phyloP scores from a whole-genome alignment of 2,113 vertebrate genomes.

The Athene cunicularia region DNA sequence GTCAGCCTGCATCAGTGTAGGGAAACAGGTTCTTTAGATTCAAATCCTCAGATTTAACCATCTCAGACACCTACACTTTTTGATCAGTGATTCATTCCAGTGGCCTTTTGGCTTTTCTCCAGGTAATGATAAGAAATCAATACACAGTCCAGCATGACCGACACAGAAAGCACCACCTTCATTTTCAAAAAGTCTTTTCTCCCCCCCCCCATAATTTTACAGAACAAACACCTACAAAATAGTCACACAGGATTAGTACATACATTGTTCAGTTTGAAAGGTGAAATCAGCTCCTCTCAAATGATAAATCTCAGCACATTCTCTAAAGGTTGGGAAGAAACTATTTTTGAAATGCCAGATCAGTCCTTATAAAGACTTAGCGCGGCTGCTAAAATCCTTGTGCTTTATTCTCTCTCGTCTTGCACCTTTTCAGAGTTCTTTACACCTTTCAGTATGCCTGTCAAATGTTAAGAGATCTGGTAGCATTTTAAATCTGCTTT shows the following conservation, averaged over 20 bases:
- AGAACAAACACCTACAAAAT: not conserved
- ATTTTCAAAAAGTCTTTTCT: not conserved
- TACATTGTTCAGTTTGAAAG: constrained; percentile 35
- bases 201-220: not conserved
- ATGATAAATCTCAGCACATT: constrained; percentile 30
- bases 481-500: constrained; percentile 46
- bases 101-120: not conserved
- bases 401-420: constrained; percentile 54
- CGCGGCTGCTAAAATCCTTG: constrained; percentile 17
- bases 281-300: constrained; percentile 42
- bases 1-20: not conserved
- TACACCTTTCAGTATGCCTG: constrained; percentile 54
- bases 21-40: not conserved
- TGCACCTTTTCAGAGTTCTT: constrained; percentile 60
- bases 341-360: constrained; percentile 65
- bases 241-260: not conserved
- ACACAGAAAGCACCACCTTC: not conserved
- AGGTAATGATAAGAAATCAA: not conserved
- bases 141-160: not conserved
- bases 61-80: not conserved
- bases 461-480: constrained; percentile 46
- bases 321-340: constrained; percentile 14
- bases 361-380: constrained; percentile 42
- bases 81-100: not conserved
- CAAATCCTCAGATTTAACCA: not conserved